Evolutionary conservation across 1,140 invertebrate species (phyloP).

Genomic region (Drosophila takahashii): DNA sequence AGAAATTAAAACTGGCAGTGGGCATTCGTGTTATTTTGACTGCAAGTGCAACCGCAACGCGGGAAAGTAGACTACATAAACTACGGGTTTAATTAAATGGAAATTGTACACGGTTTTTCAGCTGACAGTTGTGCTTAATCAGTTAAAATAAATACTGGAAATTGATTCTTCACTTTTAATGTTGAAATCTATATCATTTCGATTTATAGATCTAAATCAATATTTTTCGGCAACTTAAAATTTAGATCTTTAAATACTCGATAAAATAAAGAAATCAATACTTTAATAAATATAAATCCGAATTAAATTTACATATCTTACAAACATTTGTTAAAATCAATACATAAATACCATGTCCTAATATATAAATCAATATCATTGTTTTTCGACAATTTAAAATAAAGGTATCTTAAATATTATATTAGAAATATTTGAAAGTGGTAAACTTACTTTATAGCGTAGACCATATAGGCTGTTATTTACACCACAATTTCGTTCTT

Average conservation of each 20-base stretch:
- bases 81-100: conserved; percentile 33
- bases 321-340: too few species aligned
- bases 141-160: background rate
- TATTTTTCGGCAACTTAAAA: too few species aligned
- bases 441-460: background rate
- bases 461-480: conserved; percentile 1
- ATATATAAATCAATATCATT: too few species aligned
- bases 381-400: background rate
- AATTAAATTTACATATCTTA: too few species aligned
- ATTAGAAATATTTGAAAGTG: background rate
- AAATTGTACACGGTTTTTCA: conserved; percentile 4
- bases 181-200: too few species aligned
- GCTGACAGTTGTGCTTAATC: background rate
- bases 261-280: too few species aligned
- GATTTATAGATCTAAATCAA: background rate
- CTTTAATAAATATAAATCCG: too few species aligned
- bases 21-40: conserved; percentile 17
- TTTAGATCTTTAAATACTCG: too few species aligned
- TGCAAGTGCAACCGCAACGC: conserved; percentile 34
- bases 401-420: background rate
- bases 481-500: conserved; percentile 4
- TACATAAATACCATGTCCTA: too few species aligned
- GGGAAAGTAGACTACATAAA: conserved; percentile 53
- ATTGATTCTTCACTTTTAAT: background rate
- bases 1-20: conserved; percentile 40